A percentile compares a stretch with the other conserved stretches of the same genome.
Conservation (phyloP, 2,113 vertebrate species). For the Sinocyclocheilus grahami region DNA sequence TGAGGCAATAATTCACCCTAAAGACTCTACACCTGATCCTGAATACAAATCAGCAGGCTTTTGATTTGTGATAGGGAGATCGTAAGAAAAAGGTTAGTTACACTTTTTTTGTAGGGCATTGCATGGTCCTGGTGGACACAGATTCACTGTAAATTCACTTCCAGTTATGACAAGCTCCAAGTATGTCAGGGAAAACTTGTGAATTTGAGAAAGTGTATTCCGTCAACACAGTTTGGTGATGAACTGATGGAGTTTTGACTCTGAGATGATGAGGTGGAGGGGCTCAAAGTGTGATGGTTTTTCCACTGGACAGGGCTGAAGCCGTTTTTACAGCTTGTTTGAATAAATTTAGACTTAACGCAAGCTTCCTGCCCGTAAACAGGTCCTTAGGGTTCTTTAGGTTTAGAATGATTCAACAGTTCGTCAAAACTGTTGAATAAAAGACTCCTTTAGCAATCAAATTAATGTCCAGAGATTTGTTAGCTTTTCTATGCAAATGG, state of each 20-base stretch:
- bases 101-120: conserved; percentile 4
- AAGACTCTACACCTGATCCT: neutral
- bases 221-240: conserved; percentile 27
- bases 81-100: conserved; percentile 14
- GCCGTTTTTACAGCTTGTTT: neutral
- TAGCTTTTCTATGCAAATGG: neutral
- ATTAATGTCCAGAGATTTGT: conserved; percentile 2
- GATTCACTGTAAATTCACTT: conserved; percentile 42
- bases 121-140: conserved; percentile 8
- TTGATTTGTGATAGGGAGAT: neutral
- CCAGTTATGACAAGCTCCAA: conserved; percentile 45
- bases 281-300: neutral
- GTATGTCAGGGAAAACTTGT: conserved; percentile 18
- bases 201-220: conserved; percentile 34
- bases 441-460: conserved; percentile 1
- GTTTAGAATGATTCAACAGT: neutral
- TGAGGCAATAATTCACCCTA: conserved; percentile 30
- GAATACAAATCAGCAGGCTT: conserved; percentile 46
- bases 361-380: neutral
- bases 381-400: conserved; percentile 22
- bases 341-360: conserved; percentile 24
- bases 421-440: neutral
- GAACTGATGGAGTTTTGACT: conserved; percentile 37
- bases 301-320: neutral
- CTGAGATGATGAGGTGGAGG: conserved; percentile 38